These are phyloP conservation scores for Steromphala cineraria DNA, from an alignment of 2,888 invertebrate genomes.

Conservation along the genomic window DNA sequence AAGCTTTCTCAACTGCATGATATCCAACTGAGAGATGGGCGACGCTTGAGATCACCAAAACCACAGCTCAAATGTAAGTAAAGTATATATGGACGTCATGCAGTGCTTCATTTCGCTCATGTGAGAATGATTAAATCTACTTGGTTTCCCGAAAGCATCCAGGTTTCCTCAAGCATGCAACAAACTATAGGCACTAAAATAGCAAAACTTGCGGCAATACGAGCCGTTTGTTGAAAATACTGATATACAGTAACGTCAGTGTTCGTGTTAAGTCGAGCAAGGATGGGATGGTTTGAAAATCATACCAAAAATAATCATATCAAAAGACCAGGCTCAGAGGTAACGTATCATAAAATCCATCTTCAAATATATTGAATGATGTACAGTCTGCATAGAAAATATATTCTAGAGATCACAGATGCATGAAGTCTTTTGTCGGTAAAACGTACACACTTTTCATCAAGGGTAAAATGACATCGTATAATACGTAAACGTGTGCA, in stretches of 20 bases:
- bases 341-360: not conserved
- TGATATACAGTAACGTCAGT: not conserved
- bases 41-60: not conserved
- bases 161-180: not conserved
- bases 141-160: not conserved
- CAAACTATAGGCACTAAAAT: not conserved
- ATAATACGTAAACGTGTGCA: too few species aligned
- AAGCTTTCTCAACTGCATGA: not conserved
- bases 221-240: not conserved
- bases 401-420: not conserved
- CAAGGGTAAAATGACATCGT: too few species aligned
- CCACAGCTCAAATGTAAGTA: not conserved
- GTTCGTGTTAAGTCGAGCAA: not conserved
- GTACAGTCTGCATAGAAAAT: not conserved
- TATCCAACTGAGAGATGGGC: not conserved
- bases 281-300: not conserved
- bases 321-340: not conserved
- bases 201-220: not conserved
- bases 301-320: not conserved
- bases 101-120: not conserved
- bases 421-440: not conserved
- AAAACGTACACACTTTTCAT: not conserved
- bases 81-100: not conserved
- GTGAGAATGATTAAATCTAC: constrained; percentile 7
- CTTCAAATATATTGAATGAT: not conserved